These are phyloP conservation scores for Drosophila seguyi DNA, from an alignment of 1,140 invertebrate species.

Conservation along the genomic window DNA sequence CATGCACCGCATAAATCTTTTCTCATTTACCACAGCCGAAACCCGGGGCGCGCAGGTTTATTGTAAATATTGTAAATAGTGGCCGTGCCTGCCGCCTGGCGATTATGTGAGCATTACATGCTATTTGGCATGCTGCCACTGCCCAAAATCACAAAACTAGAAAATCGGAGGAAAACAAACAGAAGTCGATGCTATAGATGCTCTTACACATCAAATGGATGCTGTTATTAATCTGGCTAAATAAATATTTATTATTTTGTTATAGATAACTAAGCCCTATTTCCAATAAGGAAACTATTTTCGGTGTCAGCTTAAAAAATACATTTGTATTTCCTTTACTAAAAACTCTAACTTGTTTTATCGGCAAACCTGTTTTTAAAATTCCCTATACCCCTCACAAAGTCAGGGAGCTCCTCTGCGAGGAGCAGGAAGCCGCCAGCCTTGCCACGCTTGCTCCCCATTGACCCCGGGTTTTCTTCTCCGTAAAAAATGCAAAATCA, in stretches of 20 bases:
- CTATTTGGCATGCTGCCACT: slow-evolving; percentile 66
- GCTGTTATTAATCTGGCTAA: not conserved
- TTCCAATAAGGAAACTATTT: not conserved
- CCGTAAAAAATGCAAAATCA: slow-evolving; percentile 48
- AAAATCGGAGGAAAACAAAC: not conserved
- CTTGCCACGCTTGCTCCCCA: slow-evolving; percentile 57
- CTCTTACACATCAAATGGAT: not conserved
- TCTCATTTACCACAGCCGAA: slow-evolving; percentile 70
- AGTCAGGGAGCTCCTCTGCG: slow-evolving; percentile 11
- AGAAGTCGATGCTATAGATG: not conserved
- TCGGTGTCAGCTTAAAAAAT: not conserved
- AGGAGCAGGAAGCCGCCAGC: slow-evolving; percentile 57
- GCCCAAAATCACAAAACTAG: slow-evolving; percentile 10
- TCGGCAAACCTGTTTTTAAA: not conserved
- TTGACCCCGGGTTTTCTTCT: slow-evolving; percentile 45
- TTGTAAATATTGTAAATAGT: slow-evolving; percentile 51
- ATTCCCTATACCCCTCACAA: not conserved
- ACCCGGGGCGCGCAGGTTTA: slow-evolving; percentile 42
- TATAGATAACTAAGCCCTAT: no score
- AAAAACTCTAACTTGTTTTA: not conserved
- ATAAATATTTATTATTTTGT: not conserved
- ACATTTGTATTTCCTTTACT: not conserved
- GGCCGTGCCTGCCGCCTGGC: slow-evolving; percentile 27
- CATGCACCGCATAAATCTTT: slow-evolving; percentile 78
- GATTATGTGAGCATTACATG: slow-evolving; percentile 70